These are phyloP conservation scores for Lacanobia oleracea DNA, from an alignment of 2,888 invertebrate genomes.

Conservation along the genomic window DNA sequence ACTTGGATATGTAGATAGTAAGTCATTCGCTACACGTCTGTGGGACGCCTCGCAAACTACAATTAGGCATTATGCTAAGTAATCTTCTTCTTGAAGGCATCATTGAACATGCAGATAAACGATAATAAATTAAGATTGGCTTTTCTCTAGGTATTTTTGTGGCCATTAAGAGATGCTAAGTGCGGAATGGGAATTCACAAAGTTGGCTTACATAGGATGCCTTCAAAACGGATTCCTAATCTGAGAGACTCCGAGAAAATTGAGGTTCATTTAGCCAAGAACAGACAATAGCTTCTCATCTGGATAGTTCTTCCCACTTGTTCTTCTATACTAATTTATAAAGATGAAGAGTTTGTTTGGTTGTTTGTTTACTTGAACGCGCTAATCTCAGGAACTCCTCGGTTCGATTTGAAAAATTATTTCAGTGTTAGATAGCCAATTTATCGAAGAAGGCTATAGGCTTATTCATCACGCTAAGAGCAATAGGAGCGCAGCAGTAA, in stretches of 20 bases:
- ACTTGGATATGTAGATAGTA: slow-evolving; percentile 59
- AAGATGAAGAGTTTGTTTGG: too few relatives aligned
- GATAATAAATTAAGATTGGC: slow-evolving; percentile 26
- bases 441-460: too few relatives aligned
- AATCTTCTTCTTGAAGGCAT: slow-evolving; percentile 39
- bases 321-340: too few relatives aligned
- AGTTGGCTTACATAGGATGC: neutral
- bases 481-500: too few relatives aligned
- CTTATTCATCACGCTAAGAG: too few relatives aligned
- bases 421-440: too few relatives aligned
- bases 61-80: slow-evolving; percentile 50
- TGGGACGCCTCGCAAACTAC: slow-evolving; percentile 42
- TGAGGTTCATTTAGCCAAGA: neutral
- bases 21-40: slow-evolving; percentile 58
- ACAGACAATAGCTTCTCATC: too few relatives aligned
- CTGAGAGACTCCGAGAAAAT: neutral
- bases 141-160: slow-evolving; percentile 20
- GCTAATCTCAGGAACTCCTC: too few relatives aligned
- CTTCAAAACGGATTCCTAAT: neutral
- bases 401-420: too few relatives aligned
- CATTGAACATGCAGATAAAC: slow-evolving; percentile 18
- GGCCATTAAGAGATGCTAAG: slow-evolving; percentile 3
- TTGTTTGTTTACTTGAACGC: too few relatives aligned
- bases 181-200: neutral
- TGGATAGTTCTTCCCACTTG: too few relatives aligned